Evolutionary conservation across 2,113 vertebrate species (phyloP).

Genomic region (Numenius arquata): DNA sequence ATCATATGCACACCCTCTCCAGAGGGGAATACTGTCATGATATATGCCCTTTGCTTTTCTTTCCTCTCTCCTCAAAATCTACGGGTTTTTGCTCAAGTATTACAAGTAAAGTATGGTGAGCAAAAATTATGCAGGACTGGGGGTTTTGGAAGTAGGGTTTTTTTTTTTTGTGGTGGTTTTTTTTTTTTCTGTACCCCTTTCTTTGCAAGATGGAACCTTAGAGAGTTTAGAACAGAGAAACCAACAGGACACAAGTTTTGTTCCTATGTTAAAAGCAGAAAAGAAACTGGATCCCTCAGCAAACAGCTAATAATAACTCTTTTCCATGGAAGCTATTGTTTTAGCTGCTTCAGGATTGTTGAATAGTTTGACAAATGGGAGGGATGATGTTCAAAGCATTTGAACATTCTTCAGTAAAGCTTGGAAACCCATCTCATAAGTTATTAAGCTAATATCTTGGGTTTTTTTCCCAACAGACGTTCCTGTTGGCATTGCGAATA

Average conservation of each 20-base stretch:
- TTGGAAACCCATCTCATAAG: background rate
- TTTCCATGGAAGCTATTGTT: background rate
- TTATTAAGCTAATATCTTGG: background rate
- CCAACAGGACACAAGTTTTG: background rate
- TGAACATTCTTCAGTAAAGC: background rate
- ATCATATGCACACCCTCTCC: rapidly evolving
- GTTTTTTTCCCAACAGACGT: background rate
- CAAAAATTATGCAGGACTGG: background rate
- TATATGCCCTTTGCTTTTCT: background rate
- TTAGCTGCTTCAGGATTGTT: background rate
- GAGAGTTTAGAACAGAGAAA: background rate
- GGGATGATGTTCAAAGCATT: background rate
- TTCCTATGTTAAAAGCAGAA: background rate
- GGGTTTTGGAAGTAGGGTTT: background rate
- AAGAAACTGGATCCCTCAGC: background rate
- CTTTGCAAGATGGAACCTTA: background rate
- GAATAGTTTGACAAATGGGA: background rate
- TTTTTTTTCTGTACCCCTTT: background rate
- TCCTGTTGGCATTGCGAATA: background rate
- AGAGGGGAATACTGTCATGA: too few species aligned
- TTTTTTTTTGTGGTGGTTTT: background rate
- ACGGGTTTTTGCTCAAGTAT: background rate
- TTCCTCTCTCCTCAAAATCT: background rate
- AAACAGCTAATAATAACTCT: background rate
- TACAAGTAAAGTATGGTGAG: background rate